Evolutionary conservation across 2,888 invertebrate species (phyloP).

Genomic region (Tridacna crocea): DNA sequence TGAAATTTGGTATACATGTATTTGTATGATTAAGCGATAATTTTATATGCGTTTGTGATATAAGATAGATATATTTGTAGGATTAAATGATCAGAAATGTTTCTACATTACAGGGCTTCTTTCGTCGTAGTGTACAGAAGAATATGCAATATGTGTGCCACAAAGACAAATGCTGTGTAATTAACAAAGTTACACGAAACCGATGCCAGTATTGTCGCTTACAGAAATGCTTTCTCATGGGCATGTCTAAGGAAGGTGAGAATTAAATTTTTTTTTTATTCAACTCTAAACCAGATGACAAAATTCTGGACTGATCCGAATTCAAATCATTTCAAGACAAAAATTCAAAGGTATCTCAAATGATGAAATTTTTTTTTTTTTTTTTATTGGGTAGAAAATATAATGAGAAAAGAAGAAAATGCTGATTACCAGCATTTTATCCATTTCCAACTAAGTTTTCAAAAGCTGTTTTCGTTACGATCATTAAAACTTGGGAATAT

Average conservation of each 20-base stretch:
- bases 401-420: background rate
- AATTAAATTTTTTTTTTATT: background rate
- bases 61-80: too few species aligned
- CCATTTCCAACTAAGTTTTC: too few species aligned
- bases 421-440: background rate
- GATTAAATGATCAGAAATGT: background rate
- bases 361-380: background rate
- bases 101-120: conserved; percentile 81
- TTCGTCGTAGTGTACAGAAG: conserved; percentile 84
- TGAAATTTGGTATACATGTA: too few species aligned
- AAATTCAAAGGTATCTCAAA: background rate
- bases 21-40: too few species aligned
- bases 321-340: background rate
- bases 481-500: too few species aligned
- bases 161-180: conserved; percentile 82
- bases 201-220: conserved; percentile 84
- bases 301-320: background rate
- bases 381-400: background rate
- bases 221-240: conserved; percentile 82
- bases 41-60: too few species aligned
- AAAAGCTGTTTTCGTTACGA: too few species aligned
- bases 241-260: conserved; percentile 84
- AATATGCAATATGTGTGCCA: conserved; percentile 84
- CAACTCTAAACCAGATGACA: background rate
- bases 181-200: conserved; percentile 83